A percentile compares a stretch with the other conserved stretches of the same genome.
phyloP scores from a whole-genome alignment of 2,888 invertebrate species.

The Phymatocera aterrima region DNA sequence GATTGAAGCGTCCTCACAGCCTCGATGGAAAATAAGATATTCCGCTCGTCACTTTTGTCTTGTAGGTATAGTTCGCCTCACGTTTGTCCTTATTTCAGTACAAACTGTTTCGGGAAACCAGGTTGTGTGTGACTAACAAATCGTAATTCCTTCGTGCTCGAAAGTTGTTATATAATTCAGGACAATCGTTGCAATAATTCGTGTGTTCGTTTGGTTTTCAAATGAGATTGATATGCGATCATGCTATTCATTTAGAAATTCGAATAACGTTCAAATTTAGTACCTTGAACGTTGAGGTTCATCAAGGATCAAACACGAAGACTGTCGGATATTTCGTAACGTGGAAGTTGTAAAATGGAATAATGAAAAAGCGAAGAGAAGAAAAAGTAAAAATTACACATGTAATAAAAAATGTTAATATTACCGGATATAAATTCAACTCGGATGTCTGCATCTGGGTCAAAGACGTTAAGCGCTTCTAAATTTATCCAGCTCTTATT shows the following conservation, averaged over 20 bases:
- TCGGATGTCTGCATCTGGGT: constrained; percentile 39
- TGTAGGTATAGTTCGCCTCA: constrained; percentile 1
- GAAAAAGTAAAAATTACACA: too few relatives aligned
- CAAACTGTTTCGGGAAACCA: not conserved
- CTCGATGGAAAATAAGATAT: constrained; percentile 7
- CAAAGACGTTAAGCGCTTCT: constrained; percentile 45
- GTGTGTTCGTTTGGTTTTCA: not conserved
- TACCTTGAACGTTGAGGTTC: not conserved
- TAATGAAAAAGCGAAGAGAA: too few relatives aligned
- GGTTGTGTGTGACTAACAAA: not conserved
- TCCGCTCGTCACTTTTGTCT: constrained; percentile 28
- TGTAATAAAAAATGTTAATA: constrained; percentile 36
- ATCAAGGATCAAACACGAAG: constrained; percentile 29
- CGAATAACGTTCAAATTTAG: not conserved
- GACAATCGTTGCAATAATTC: constrained; percentile 15
- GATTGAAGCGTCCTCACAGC: constrained; percentile 31
- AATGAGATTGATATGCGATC: not conserved
- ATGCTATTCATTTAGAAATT: not conserved
- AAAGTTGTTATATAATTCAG: not conserved
- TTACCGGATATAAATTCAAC: constrained; percentile 38
- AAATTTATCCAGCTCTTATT: constrained; percentile 45
- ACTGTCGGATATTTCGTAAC: constrained; percentile 29
- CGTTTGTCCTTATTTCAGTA: constrained; percentile 12
- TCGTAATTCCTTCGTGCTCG: not conserved
- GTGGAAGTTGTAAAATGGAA: constrained; percentile 15